Evolutionary conservation across 2,888 invertebrate species (phyloP), one percentile per base, ranked within the genome.

Genomic region (Prosapia bicincta): DNA sequence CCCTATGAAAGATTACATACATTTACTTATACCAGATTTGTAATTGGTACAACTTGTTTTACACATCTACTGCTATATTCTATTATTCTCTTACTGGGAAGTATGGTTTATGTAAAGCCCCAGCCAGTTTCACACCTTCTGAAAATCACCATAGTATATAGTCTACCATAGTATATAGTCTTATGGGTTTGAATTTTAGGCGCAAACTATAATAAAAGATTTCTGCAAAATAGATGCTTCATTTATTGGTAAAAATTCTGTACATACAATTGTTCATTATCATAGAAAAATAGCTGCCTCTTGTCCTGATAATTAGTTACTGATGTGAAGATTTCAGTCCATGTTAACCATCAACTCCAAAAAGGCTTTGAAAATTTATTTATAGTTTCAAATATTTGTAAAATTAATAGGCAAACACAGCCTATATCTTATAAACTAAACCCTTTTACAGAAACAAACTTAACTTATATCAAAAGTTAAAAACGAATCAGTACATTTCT

Each of bases 191-290:
- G n/a, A n/a, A n/a, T n/a, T n/a, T n/a, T n/a, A n/a, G n/a, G n/a
- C n/a, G n/a, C n/a, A n/a, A n/a, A n/a, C n/a, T n/a, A n/a, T n/a
- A n/a, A n/a, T n/a, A 30, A 30, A 30, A 30, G 20, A 54, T 20
- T 54, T 54, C 54, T 54, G 54, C 67, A 26, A 71, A 71, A 24
- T 71, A 69, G 54, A 69, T 65, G 69, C 74, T 69, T 65, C 38
- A 65, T 74, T 74, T 74, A 74, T 74, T 74, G 69, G 69, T 74
- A 74, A 74, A 74, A 73, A 74, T 69, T 69, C 54, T 54, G 54
- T 69, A 69, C 69, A 74, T 69, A 74, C 69, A 74, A 43, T 28
- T 69, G 26, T 69, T 69, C 74, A 30, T 28, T 65, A 54, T 69
- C 26, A 68, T 74, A 74, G 69, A 74, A 74, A 74, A 74, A 74